Base-by-base conservation (phyloP, 1,140 invertebrate genomes). In the Drosophila fuyamai region DNA sequence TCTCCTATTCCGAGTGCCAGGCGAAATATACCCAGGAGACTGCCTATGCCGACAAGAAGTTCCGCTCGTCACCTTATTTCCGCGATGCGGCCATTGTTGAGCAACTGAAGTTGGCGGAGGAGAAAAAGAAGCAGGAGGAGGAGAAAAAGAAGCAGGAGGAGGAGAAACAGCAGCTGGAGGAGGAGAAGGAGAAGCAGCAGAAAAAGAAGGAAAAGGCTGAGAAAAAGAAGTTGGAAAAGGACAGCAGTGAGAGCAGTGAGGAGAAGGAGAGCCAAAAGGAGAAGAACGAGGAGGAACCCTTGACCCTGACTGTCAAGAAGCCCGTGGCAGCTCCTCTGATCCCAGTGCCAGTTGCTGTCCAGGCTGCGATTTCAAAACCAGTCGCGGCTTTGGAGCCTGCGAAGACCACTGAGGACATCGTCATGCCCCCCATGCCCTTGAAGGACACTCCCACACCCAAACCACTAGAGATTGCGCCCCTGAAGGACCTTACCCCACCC, bases 1-100 rank as follows among this genome's bases (percentile, higher is more conserved):
- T 79, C 12, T 13, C 76, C 13, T 91, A 82, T 46, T 68, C 72
- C 23, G 78, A 91, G 53, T 92, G 90, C 70, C 65, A 85, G 44
- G 71, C 74, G 43, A 57, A 60, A 0, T 90, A 92, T 58, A 67
- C 90, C 43, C 74, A 82, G 57, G 90, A 91, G 36, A 84, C 91
- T 2, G 71, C 74, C 55, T 85, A 85, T 44, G 77, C 90, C 4
- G 86, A 91, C 29, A 82, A 75, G 62, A 92, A 91, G 63, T 91
- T 92, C 61, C 75, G 58, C 3, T 54, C 62, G 4, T 90, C 83
- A 0, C 90, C 86, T 32, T 92, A 71, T 35, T 91, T 85, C 55
- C 73, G 80, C 0, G 80, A 80, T 27, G 63, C 60, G 4, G 59
- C 62, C 3, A 72, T 77, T 4, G 68, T 72, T 1, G 58, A 66